Base-by-base conservation (phyloP, 2,888 invertebrate species). In the Drosophila quasianomalipes region DNA sequence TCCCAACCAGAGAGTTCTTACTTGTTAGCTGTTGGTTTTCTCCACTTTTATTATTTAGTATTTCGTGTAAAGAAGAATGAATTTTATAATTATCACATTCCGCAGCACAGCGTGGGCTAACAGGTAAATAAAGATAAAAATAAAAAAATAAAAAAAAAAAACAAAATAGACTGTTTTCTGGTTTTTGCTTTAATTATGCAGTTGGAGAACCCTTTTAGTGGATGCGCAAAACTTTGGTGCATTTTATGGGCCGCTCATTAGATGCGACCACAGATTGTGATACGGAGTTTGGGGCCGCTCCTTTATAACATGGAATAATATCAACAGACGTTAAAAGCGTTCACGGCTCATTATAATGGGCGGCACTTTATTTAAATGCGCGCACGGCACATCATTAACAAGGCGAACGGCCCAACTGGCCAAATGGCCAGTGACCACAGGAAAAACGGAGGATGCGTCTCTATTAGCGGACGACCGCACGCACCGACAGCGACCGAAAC, bases 301-400 rank as follows among this genome's bases (percentile, higher is more conserved):
- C 89, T 85, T 85, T 89, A 89, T 89, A 86, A 73, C 59, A 70
- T 82, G 79, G 73, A 84, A 86, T 85, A 82, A 85, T 79, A 77
- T 76, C 79, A 84, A 74, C 72, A 78, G 73, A 78, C 76, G 72
- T 64, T 82, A 81, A 70, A 71, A 81, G 82, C 73, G 85, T 79
- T 53, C 72, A 65, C 63, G 82, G 76, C 89, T 86, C 88, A 87
- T 86, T 87, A 89, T 89, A 83, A 89, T 87, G 71, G 88, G 86
- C 88, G 83, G 90, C 88, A 87, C 88, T 87, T 87, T 87, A 87
- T 87, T 87, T 87, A 87, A 89, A 87, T 89, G 90, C 83, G 83
- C 88, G 62, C 85, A 89, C 77, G 85, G 88, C 89, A 89, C 88
- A 89, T 87, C 88, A 85, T 85, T 85, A 85, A 89, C 89, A 81